Conservation (phyloP, 2,888 invertebrate genomes). For the Melipona bicolor region DNA sequence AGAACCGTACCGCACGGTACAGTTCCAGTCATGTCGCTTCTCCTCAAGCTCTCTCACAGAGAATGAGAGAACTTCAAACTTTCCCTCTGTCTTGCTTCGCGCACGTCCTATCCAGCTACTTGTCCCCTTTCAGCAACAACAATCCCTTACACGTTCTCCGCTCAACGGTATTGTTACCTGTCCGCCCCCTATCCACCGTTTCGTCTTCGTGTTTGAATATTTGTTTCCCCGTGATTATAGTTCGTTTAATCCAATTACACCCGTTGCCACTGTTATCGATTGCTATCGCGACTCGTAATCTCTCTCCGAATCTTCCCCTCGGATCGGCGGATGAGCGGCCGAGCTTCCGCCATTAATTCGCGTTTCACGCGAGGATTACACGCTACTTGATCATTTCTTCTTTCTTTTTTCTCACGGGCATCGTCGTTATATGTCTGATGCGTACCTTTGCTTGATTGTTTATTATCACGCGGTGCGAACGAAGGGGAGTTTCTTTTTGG, state of each 20-base stretch:
- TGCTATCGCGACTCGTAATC: conserved; percentile 18
- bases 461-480: background rate
- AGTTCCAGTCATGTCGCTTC: conserved; percentile 28
- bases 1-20: background rate
- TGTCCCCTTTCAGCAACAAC: background rate
- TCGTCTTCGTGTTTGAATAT: background rate
- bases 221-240: conserved; percentile 1
- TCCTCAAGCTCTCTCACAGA: conserved; percentile 4
- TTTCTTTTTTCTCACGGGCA: background rate
- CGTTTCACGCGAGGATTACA: background rate
- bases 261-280: conserved; percentile 1
- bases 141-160: conserved; percentile 18
- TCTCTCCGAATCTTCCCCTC: background rate
- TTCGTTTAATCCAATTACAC: conserved; percentile 13
- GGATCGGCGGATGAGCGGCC: background rate
- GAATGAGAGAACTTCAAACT: conserved; percentile 18
- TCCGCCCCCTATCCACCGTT: background rate
- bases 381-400: background rate
- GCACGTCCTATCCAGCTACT: background rate
- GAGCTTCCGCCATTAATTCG: conserved; percentile 12
- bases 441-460: background rate
- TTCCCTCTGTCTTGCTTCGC: background rate
- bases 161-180: background rate
- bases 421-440: conserved; percentile 17
- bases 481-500: background rate